Evolutionary conservation across 1,140 invertebrate species (phyloP), one percentile per base, ranked within the genome.

Genomic region (Dysdera silvatica): DNA sequence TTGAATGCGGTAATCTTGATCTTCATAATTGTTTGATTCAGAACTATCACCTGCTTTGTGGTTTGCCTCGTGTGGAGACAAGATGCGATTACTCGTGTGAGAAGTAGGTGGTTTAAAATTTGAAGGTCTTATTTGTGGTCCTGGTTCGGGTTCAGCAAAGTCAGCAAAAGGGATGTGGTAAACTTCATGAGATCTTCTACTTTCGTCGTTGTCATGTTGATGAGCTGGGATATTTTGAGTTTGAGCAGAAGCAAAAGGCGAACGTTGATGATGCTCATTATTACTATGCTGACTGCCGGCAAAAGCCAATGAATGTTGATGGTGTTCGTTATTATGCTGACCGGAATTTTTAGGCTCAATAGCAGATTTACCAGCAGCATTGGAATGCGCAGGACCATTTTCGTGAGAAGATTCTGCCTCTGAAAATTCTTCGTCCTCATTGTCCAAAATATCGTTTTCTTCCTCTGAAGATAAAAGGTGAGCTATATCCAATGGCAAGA

Each of bases 101-200:
- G 55, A 26, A 16, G 53, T 61, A 28, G 18, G 23, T 12, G 51
- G 29, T 23, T 26, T 41, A 20, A 63, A 63, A 40, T 63, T 63
- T 8, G 53, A 63, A 4, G 41, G 52, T 49, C 56, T 28, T 24
- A 63, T n/a, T 16, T 55, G 61, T 6, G 61, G 61, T 20, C 61
- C 33, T 6, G 61, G 61, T 40, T 63, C 61, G 16, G 61, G 61
- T 49, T 63, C 61, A 6, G 52, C 61, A 49, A 63, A 63, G 29
- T 63, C 61, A 12, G 61, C 52, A 28, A 63, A 63, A n/a, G 61
- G 52, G 41, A 61, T 61, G 35, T 53, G 48, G 37, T 48, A 63
- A n/a, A 10, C 20, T 33, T 55, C 37, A 5, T 48, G 43, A 6
- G 31, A 12, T 12, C n/a, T n/a, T n/a, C n/a, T n/a, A n/a, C n/a